These are phyloP conservation scores for Hippocampus kuda DNA, from an alignment of 2,797 vertebrate genomes.

Conservation along the genomic window DNA sequence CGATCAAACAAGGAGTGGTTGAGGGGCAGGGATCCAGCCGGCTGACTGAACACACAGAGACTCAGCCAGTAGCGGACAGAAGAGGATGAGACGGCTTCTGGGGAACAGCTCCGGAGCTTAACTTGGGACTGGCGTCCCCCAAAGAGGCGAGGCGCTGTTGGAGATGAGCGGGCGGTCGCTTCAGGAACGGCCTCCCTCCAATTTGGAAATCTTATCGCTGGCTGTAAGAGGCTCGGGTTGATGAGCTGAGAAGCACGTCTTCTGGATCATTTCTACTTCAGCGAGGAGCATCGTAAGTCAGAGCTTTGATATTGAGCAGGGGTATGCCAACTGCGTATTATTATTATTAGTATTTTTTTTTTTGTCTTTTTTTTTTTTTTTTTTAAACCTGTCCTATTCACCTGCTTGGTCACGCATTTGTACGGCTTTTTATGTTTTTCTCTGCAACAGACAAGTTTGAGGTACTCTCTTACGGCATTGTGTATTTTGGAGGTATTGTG, in stretches of 20 bases:
- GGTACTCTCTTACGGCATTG: background rate
- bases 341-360: too few species aligned
- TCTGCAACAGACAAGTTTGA: background rate
- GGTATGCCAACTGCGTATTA: background rate
- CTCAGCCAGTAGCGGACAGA: constrained; percentile 23
- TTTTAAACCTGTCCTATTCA: background rate
- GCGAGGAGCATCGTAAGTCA: background rate
- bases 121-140: constrained; percentile 14
- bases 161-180: constrained; percentile 40
- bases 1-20: constrained; percentile 42
- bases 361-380: background rate
- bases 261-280: background rate
- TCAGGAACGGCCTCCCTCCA: constrained; percentile 21
- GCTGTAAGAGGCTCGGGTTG: background rate
- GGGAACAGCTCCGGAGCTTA: constrained; percentile 23
- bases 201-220: constrained; percentile 22
- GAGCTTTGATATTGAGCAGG: background rate
- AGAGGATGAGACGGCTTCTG: constrained; percentile 20
- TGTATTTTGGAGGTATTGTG: background rate
- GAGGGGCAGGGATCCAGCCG: constrained; percentile 36
- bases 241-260: constrained; percentile 12
- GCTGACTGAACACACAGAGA: constrained; percentile 28
- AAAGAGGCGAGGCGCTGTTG: constrained; percentile 14
- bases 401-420: background rate
- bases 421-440: background rate